Conservation (phyloP, 37 sponge, comb jelly and placozoan genomes). For the Chondrilla cf. caribensis region DNA sequence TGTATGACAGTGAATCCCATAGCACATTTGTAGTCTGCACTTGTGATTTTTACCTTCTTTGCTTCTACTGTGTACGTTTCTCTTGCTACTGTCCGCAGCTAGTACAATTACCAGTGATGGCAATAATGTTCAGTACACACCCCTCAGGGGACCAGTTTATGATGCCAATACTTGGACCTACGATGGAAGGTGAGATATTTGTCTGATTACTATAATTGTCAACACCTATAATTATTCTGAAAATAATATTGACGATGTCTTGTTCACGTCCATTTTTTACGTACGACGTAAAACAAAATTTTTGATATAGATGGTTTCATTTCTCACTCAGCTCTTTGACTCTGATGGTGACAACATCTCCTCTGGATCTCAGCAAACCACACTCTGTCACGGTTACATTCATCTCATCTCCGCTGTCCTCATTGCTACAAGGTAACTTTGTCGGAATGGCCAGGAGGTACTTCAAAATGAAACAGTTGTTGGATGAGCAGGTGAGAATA, state of each 20-base stretch:
- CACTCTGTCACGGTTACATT: conserved; percentile 21
- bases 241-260: no score
- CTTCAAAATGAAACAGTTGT: conserved; percentile 31
- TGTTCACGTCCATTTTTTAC: no score
- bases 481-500: conserved; percentile 42
- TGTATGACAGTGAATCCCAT: no score
- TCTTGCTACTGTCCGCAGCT: conserved; percentile 35
- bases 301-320: no score
- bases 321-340: conserved; percentile 24
- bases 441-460: conserved; percentile 31
- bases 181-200: conserved; percentile 59
- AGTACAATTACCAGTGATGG: conserved; percentile 28
- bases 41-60: no score
- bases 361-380: conserved; percentile 4
- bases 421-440: conserved; percentile 27
- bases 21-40: no score
- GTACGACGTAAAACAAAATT: no score
- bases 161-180: conserved; percentile 55
- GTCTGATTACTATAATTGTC: no score
- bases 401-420: neutral
- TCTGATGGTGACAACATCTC: conserved; percentile 29
- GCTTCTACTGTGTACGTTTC: no score
- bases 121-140: conserved; percentile 6
- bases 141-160: conserved; percentile 16
- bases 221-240: no score